Base-by-base conservation (phyloP, 1,140 invertebrate species). In the Orius laevigatus region DNA sequence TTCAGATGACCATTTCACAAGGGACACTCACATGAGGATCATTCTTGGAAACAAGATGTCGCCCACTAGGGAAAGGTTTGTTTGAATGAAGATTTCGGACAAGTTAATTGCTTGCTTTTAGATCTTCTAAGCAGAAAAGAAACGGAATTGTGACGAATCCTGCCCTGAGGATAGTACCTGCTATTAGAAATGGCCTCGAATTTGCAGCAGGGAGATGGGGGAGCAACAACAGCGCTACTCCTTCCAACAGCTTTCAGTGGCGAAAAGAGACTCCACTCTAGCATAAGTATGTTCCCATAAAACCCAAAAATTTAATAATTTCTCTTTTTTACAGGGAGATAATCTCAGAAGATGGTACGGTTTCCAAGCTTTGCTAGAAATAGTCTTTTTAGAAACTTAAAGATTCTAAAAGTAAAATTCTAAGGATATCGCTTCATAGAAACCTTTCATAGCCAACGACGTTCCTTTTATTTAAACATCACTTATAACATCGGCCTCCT, bases 141-240 rank as follows among this genome's bases (percentile, higher is more conserved):
- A 92, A 91, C 61, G 87, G 88, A 3, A 87, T 91, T 52, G 85
- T 90, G 6, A 89, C 86, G 3, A 93, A 93, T 63, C 88, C 88
- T 33, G 88, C 86, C 47, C 78, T 88, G 70, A 71, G 81, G 57
- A 69, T 84, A 46, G 71, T 75, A 32, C 70, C 70, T 18, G 73
- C 72, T 33, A 81, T 86, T 54, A 74, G 75, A 58, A 79, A 75
- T 61, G 77, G 77, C 54, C 69, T 80, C 55, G 76, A 80, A 59
- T 68, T 70, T 10, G 71, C 71, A 9, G 71, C 70, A 5, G 67
- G 65, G n/a, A 64, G 65, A 55, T 58, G 66, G 38, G 57, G 66
- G 36, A 63, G 67, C 53, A 64, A 62, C 18, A 63, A 69, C 59
- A 64, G 62, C 62, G 55, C 70, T 56, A 58, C 67, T 58, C 54